Base-by-base conservation (phyloP, 92 coral and sea anemone species). In the Porites cylindrica region DNA sequence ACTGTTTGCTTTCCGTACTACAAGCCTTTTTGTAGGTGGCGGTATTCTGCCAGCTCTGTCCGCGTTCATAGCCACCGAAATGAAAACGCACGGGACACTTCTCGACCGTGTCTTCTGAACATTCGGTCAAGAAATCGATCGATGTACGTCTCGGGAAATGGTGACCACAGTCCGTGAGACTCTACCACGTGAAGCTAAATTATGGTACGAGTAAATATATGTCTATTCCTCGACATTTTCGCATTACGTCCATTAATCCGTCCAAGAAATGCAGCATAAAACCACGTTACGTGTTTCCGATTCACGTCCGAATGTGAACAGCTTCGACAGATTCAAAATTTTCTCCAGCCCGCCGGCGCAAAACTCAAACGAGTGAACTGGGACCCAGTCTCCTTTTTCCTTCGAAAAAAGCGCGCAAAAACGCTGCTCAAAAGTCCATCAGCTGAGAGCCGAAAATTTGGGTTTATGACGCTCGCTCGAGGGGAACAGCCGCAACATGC, bases 1-100 rank as follows among this genome's bases (percentile, higher is more conserved):
- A 65, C 99, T 97, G 88, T 94, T 95, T 59, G 96, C 96, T 82
- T 97, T 97, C 72, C 98, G 95, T 7, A 95, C 92, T 12, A 97
- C 96, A 52, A 97, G 98, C 77, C 91, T 91, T 86, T 98, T 90
- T 53, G 99, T 97, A 50, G 98, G 99, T 63, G 98, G 96, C 10
- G 94, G 95, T 17, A 95, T 84, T 61, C 98, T 87, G 13, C 91
- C 95, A 72, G 86, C 94, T 78, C 88, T 93, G 81, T 93, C 91
- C 8, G 91, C 82, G 80, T 90, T 89, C 98, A 94, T 94, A 8
- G 70, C 60, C 70, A 59, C 82, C 23, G 17, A 17, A 29, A n/a
- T 79, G n/a, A 79, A 79, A 38, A 63, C 47, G 0, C 47, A 3
- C 47, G 47, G 47, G 47, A 38, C 58, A 10, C 43, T 7, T 60